Evolutionary conservation across 2,797 vertebrate species (phyloP), one percentile per base, ranked within the genome.

Genomic region (Bryconaethiops microstoma): DNA sequence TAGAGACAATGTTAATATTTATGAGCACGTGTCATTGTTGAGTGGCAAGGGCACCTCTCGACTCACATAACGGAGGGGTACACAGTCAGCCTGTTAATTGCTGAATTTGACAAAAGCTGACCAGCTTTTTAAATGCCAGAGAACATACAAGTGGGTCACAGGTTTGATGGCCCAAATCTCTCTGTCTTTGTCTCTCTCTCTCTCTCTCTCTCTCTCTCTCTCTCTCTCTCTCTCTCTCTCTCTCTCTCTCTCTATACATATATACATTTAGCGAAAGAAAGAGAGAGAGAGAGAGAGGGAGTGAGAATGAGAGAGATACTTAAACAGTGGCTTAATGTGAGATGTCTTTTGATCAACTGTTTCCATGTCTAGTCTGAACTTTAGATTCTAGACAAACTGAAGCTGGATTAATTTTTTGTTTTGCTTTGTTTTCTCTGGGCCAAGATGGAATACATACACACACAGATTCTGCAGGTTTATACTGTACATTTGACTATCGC

Each of bases 1-100:
- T 72, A 88, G 81, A 57, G 82, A 77, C 80, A 76, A 48, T 89
- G 77, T 87, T 60, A 72, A 86, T 85, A 89, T 87, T 80, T 70
- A 87, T 88, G 55, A 72, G 35, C 65, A 9, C 9, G 68, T 82
- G 85, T 79, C 81, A 82, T 70, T 77, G 48, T n/a, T 40, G 68
- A 40, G 80, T 69, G 82, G 84, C 82, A 88, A 88, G 89, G 86
- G 83, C 87, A 60, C 76, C 69, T 79, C 55, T 42, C 21, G 70
- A 14, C 74, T 64, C 6, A 35, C 35, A 0, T 78, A 76, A 71
- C 0, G 1, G 40, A 8, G 62, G 71, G 62, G 77, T 52, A 54
- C 16, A 25, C 9, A 16, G 40, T 13, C 69, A 60, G 77, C 72
- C 82, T 76, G 55, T 75, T 85, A 72, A 74, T 74, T 69, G 23